These are phyloP conservation scores for Acanthosepion pharaonis DNA, from an alignment of 2,888 invertebrate species.

Conservation along the genomic window DNA sequence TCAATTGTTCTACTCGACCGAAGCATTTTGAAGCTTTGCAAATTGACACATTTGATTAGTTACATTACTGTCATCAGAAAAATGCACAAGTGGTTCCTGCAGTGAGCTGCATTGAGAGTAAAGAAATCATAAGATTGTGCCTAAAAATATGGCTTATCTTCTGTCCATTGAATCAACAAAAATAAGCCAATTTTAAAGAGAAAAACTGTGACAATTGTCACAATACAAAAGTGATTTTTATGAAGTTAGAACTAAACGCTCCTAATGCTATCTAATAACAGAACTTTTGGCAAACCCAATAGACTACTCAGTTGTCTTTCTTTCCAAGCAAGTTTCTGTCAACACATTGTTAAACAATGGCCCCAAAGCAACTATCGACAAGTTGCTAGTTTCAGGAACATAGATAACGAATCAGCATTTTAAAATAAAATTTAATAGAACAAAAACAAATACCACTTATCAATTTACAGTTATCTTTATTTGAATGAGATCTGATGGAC, in stretches of 20 bases:
- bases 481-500: conserved; percentile 49
- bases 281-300: background rate
- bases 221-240: background rate
- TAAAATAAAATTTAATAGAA: conserved; percentile 43
- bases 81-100: too few species aligned
- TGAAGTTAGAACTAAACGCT: background rate
- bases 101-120: too few species aligned
- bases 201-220: too few species aligned
- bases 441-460: conserved; percentile 36
- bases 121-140: too few species aligned
- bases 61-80: too few species aligned
- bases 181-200: too few species aligned
- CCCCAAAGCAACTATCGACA: conserved; percentile 20
- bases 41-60: background rate
- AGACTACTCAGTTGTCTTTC: background rate
- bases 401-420: conserved; percentile 34
- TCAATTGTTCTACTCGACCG: background rate
- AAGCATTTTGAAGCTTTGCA: background rate
- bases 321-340: background rate
- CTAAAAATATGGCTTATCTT: too few species aligned
- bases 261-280: background rate
- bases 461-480: conserved; percentile 48
- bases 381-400: conserved; percentile 1
- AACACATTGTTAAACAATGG: conserved; percentile 12
- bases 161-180: too few species aligned